Percentiles rank a stretch among this genome's conserved stretches.
phyloP scores from a whole-genome alignment of 2,888 invertebrate species.

The Chaetogeoica ovagalla region DNA sequence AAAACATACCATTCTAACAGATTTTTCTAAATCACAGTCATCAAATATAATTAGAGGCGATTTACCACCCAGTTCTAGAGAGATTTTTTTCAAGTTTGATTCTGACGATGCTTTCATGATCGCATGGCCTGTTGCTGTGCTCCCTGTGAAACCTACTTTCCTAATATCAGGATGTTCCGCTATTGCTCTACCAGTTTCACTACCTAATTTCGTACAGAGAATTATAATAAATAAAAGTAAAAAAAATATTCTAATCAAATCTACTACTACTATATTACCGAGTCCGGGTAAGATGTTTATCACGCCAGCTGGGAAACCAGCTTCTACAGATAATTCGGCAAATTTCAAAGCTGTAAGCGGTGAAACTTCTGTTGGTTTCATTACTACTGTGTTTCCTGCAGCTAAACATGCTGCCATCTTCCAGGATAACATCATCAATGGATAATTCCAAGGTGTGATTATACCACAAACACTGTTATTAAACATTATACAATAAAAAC shows the following conservation, averaged over 20 bases:
- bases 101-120: conserved; percentile 90
- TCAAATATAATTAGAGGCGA: conserved; percentile 92
- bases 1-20: conserved; percentile 76
- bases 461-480: conserved; percentile 79
- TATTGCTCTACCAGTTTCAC: conserved; percentile 81
- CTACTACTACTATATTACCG: conserved; percentile 60
- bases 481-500: conserved; percentile 32
- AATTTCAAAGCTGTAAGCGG: conserved; percentile 94
- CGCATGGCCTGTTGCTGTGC: conserved; percentile 85
- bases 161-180: conserved; percentile 82
- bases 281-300: conserved; percentile 90
- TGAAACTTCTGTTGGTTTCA: conserved; percentile 91
- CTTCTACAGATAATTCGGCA: conserved; percentile 83
- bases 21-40: conserved; percentile 92
- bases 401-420: conserved; percentile 97
- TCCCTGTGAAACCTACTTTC: conserved; percentile 95
- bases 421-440: conserved; percentile 98
- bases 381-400: conserved; percentile 93
- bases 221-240: not conserved
- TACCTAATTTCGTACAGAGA: conserved; percentile 62
- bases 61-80: conserved; percentile 92
- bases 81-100: conserved; percentile 92
- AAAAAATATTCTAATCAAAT: not conserved
- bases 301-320: conserved; percentile 94
- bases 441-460: conserved; percentile 97